Conservation (phyloP, 2,797 vertebrate genomes). For the Pristis pectinata region DNA sequence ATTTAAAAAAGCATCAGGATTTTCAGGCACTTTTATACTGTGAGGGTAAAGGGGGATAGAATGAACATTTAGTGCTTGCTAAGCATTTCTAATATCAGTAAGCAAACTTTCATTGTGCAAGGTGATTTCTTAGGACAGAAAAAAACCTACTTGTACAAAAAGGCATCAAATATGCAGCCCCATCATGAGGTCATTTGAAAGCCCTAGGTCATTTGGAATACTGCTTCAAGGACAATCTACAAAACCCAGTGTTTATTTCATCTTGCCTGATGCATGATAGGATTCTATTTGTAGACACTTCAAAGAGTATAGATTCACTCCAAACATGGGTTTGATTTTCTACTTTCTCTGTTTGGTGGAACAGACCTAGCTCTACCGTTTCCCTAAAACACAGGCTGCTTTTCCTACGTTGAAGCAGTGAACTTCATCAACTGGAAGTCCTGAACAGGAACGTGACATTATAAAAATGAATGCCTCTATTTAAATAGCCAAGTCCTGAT, state of each 20-base stretch:
- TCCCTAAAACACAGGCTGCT: too few relatives aligned
- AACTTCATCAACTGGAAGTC: not conserved
- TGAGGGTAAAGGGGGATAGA: not conserved
- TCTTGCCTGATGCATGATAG: not conserved
- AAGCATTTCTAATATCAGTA: not conserved
- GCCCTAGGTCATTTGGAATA: not conserved
- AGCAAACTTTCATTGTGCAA: not conserved
- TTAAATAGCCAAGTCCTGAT: not conserved
- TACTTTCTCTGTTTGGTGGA: not conserved
- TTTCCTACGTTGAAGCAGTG: not conserved
- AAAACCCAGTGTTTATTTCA: not conserved
- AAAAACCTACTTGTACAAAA: not conserved
- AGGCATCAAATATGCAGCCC: not conserved
- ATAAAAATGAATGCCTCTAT: not conserved
- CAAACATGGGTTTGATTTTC: not conserved
- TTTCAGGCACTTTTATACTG: not conserved
- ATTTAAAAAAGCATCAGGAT: not conserved
- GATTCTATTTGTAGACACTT: not conserved
- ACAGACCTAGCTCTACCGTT: not conserved
- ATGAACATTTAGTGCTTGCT: not conserved
- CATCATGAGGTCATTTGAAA: not conserved
- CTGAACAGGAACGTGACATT: not conserved
- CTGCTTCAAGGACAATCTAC: not conserved
- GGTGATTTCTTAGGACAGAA: not conserved
- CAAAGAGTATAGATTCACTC: not conserved